Conservation (phyloP, 1,140 invertebrate species). For the Cardiocondyla obscurior region DNA sequence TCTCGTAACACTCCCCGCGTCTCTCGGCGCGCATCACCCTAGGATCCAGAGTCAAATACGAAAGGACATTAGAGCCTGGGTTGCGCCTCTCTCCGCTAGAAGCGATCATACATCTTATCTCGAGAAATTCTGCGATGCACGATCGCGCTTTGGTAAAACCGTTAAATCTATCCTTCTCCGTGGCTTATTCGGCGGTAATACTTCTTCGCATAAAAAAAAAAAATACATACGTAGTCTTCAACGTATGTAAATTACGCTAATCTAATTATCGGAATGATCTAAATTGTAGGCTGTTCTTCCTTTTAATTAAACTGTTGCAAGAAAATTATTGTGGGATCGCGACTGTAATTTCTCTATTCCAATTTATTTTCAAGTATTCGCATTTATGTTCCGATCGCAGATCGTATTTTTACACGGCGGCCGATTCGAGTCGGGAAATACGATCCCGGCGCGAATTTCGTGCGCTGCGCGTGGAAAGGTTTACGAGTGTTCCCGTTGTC, state of each 20-base stretch:
- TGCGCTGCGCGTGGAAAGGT: constrained; percentile 25
- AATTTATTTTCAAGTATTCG: constrained; percentile 21
- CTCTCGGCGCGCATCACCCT: neutral
- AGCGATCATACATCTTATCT: constrained; percentile 34
- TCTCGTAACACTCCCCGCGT: neutral
- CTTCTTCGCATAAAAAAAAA: neutral
- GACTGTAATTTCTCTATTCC: constrained; percentile 5
- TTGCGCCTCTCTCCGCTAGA: constrained; percentile 4
- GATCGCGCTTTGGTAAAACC: constrained; percentile 42
- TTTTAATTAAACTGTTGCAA: neutral
- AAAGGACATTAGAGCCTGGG: constrained; percentile 10
- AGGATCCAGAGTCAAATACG: constrained; percentile 1
- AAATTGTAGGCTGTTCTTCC: neutral
- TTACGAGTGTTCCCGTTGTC: constrained; percentile 60
- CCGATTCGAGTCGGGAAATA: constrained; percentile 19
- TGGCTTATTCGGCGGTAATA: neutral
- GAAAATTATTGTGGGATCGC: constrained; percentile 9
- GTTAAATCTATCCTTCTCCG: neutral
- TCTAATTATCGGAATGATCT: neutral
- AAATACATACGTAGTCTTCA: neutral
- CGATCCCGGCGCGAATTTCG: constrained; percentile 33
- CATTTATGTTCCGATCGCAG: neutral
- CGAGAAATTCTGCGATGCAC: constrained; percentile 6
- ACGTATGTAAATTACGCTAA: too few species aligned
- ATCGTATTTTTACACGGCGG: constrained; percentile 33